A percentile compares a stretch with the other conserved stretches of the same genome.
Evolutionary conservation across 2,888 invertebrate genomes (phyloP).

Genomic region (Megalurothrips usitatus): DNA sequence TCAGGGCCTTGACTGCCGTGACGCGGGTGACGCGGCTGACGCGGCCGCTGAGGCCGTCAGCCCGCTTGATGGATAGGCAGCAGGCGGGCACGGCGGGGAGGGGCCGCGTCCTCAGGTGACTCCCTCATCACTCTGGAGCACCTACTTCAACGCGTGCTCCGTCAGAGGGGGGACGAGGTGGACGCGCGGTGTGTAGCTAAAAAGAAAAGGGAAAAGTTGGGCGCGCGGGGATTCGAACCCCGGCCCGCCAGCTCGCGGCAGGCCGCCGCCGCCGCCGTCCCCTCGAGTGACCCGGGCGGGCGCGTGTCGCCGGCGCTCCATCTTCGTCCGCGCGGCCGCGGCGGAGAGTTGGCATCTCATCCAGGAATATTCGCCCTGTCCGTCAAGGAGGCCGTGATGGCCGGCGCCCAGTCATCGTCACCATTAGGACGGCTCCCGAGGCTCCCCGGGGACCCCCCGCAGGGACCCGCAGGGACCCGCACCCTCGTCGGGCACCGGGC

Average conservation of each 20-base stretch:
- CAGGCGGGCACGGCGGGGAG: not conserved
- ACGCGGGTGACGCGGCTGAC: not conserved
- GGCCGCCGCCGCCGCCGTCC: no score
- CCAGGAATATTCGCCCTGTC: constrained; percentile 8
- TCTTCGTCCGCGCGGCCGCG: not conserved
- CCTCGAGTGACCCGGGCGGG: no score
- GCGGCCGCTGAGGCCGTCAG: not conserved
- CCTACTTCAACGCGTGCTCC: not conserved
- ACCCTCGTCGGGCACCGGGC: no score
- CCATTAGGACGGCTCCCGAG: not conserved
- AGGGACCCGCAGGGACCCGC: no score
- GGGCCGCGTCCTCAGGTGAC: not conserved
- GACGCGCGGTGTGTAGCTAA: not conserved
- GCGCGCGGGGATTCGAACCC: not conserved
- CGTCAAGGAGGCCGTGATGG: not conserved
- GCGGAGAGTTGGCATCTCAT: not conserved
- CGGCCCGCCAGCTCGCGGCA: not conserved
- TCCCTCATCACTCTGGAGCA: not conserved
- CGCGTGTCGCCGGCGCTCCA: not conserved
- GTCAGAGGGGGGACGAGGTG: no score
- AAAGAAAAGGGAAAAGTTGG: not conserved
- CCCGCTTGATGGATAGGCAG: constrained; percentile 17
- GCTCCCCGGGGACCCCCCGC: no score
- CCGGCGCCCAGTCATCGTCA: not conserved
- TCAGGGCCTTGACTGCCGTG: not conserved